phyloP scores from a whole-genome alignment of 2,797 vertebrate genomes.

The Aratinga solstitialis region DNA sequence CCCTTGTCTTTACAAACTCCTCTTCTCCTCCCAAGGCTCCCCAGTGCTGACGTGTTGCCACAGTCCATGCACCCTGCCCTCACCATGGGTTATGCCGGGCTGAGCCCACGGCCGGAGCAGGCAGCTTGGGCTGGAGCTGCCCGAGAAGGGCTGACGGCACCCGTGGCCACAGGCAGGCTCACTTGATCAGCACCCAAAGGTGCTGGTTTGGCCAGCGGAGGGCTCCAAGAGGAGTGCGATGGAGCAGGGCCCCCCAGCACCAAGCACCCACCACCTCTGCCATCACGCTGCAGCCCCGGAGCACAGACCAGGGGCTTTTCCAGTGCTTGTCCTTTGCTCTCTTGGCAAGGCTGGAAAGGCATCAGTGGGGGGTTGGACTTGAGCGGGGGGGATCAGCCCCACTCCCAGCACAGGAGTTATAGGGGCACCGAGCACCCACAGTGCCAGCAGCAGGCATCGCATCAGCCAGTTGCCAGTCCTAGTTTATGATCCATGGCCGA shows the following conservation, averaged over 20 bases:
- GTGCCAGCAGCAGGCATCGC: fast-evolving
- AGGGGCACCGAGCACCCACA: neutral
- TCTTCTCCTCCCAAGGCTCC: neutral
- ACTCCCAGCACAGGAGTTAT: fast-evolving
- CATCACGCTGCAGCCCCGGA: fast-evolving
- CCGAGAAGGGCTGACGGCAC: neutral
- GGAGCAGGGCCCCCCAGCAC: neutral
- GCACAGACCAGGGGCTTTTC: neutral
- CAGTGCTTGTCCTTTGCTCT: neutral
- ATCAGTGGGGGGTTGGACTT: fast-evolving
- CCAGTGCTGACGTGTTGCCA: fast-evolving
- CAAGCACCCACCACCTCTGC: neutral
- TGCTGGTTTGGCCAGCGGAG: neutral
- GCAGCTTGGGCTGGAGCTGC: neutral
- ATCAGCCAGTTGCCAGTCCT: neutral
- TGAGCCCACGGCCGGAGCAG: fast-evolving
- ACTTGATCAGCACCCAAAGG: neutral
- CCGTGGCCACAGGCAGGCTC: neutral
- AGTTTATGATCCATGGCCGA: neutral
- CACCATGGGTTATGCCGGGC: neutral
- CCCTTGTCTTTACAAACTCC: neutral
- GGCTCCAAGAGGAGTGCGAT: neutral
- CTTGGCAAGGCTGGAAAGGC: neutral
- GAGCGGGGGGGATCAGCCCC: neutral
- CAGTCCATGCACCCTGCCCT: neutral